These are phyloP conservation scores for Coturnix japonica DNA, from an alignment of 2,113 vertebrate species.

Conservation along the genomic window DNA sequence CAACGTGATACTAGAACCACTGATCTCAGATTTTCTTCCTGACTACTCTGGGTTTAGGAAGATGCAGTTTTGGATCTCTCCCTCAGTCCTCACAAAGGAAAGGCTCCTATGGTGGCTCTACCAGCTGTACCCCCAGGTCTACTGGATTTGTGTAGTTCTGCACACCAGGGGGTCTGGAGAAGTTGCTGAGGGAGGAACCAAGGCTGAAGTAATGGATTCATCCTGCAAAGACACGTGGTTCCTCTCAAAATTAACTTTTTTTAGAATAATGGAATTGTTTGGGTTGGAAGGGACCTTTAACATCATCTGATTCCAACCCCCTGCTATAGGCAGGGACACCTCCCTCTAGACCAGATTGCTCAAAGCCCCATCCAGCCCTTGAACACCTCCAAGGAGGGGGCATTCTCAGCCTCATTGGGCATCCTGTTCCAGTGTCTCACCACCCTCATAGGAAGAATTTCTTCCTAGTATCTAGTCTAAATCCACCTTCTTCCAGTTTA, in stretches of 20 bases:
- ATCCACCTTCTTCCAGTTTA: too few species aligned
- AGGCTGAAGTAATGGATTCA: not conserved
- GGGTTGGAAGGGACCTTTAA: too few species aligned
- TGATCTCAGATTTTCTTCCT: not conserved
- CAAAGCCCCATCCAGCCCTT: too few species aligned
- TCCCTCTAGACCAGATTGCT: too few species aligned
- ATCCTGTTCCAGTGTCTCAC: too few species aligned
- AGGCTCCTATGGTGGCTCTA: not conserved
- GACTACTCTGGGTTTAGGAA: not conserved
- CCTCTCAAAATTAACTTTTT: not conserved
- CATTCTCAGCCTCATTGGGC: too few species aligned
- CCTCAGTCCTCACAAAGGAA: not conserved
- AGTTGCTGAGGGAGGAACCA: not conserved
- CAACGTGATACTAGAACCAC: fast-evolving
- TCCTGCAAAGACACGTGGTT: not conserved
- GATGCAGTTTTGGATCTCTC: not conserved
- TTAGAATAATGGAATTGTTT: too few species aligned
- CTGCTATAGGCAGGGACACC: too few species aligned
- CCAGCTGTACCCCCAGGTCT: not conserved
- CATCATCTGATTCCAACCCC: too few species aligned
- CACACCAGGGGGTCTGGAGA: not conserved
- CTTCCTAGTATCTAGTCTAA: too few species aligned
- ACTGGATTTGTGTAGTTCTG: not conserved
- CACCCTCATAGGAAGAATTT: too few species aligned
- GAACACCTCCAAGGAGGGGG: too few species aligned